Evolutionary conservation across 2,113 vertebrate genomes (phyloP).

Genomic region (Meles meles): DNA sequence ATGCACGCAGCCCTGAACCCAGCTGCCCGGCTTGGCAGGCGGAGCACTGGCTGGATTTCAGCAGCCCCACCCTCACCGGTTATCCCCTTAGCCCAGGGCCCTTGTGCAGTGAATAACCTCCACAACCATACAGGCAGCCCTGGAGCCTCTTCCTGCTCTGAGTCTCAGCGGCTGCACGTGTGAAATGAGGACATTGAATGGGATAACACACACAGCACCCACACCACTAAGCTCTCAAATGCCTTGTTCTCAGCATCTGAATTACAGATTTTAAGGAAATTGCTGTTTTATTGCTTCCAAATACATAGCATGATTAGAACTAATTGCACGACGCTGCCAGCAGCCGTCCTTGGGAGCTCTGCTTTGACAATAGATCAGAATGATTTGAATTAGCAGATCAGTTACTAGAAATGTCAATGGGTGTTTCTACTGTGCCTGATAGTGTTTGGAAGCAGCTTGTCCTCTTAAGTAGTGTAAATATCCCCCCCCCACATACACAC

Average conservation of each 20-base stretch:
- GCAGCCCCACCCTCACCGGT: neutral
- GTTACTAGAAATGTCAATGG: constrained; percentile 68
- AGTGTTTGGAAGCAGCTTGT: constrained; percentile 60
- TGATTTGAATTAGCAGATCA: constrained; percentile 67
- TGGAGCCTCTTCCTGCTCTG: neutral
- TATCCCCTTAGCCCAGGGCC: neutral
- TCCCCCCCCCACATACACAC: neutral
- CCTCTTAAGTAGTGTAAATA: constrained; percentile 60
- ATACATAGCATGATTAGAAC: constrained; percentile 68
- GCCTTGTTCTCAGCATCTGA: constrained; percentile 67
- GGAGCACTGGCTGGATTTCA: neutral
- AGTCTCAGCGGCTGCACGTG: neutral
- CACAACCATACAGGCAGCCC: neutral
- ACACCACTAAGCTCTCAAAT: constrained; percentile 49
- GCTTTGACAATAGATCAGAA: constrained; percentile 71
- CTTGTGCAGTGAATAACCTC: neutral
- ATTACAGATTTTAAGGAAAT: constrained; percentile 74
- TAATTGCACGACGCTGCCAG: constrained; percentile 67
- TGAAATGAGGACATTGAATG: constrained; percentile 11
- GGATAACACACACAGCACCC: constrained; percentile 46
- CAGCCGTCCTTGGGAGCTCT: constrained; percentile 57
- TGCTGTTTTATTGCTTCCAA: constrained; percentile 72
- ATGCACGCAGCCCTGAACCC: neutral
- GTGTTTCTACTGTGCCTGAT: constrained; percentile 57
- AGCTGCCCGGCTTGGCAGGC: neutral